These are phyloP conservation scores for Thereva unica DNA, from an alignment of 2,888 invertebrate species.

Conservation along the genomic window DNA sequence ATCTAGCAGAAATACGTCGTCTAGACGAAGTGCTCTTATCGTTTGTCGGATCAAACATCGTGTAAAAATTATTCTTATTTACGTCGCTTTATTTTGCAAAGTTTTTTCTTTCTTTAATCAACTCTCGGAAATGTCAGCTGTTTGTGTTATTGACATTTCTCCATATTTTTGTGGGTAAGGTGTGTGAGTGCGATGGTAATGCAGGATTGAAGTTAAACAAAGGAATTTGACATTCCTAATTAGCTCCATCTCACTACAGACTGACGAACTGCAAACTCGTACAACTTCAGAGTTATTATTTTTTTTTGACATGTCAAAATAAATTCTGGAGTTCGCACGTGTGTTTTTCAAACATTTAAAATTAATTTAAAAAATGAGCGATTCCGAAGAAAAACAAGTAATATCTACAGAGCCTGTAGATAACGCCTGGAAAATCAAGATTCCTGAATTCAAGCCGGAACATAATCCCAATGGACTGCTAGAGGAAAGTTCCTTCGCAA, in stretches of 20 bases:
- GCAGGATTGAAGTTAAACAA: too few species aligned
- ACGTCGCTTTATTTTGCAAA: too few species aligned
- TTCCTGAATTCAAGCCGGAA: conserved; percentile 83
- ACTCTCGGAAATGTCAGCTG: too few species aligned
- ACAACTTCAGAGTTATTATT: conserved; percentile 5
- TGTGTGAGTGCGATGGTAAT: too few species aligned
- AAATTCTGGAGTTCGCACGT: conserved; percentile 5
- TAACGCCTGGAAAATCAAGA: conserved; percentile 84
- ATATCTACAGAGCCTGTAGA: conserved; percentile 67
- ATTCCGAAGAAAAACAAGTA: conserved; percentile 44
- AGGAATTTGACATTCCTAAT: too few species aligned
- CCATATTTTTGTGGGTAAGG: too few species aligned
- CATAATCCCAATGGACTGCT: conserved; percentile 83
- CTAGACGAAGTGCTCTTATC: too few species aligned
- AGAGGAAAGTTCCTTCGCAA: conserved; percentile 95
- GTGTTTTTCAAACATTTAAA: conserved; percentile 6
- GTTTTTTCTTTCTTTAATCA: too few species aligned
- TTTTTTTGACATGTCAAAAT: neutral
- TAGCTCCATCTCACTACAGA: neutral
- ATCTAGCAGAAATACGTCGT: neutral
- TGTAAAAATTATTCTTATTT: too few species aligned
- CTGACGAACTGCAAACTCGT: neutral
- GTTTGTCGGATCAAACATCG: too few species aligned
- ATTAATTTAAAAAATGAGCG: conserved; percentile 48
- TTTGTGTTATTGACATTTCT: too few species aligned